phyloP scores from a whole-genome alignment of 1,140 invertebrate species.

The Papilio machaon region DNA sequence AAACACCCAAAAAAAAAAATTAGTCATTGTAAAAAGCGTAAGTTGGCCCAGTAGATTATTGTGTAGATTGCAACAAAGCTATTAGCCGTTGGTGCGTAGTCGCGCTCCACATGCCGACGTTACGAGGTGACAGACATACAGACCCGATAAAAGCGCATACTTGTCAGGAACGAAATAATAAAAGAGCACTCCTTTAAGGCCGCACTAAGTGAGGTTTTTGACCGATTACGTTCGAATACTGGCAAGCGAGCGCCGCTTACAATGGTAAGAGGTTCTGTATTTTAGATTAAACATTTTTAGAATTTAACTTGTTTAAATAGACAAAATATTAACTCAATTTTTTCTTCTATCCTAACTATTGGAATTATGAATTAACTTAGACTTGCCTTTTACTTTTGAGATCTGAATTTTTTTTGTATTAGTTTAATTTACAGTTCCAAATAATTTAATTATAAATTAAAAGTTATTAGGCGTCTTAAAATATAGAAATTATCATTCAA shows the following conservation, averaged over 20 bases:
- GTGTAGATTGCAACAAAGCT: conserved; percentile 34
- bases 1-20: not conserved
- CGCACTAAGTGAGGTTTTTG: conserved; percentile 39
- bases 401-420: too few relatives aligned
- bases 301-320: too few relatives aligned
- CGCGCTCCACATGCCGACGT: conserved; percentile 17
- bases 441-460: too few relatives aligned
- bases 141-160: conserved; percentile 39
- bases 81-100: conserved; percentile 23
- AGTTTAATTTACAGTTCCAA: too few relatives aligned
- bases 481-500: too few relatives aligned
- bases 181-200: conserved; percentile 36
- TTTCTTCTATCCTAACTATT: too few relatives aligned
- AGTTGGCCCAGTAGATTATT: conserved; percentile 27
- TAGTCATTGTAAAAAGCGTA: not conserved
- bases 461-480: too few relatives aligned
- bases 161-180: conserved; percentile 40
- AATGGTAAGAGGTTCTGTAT: conserved; percentile 9
- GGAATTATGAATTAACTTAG: too few relatives aligned
- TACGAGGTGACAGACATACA: conserved; percentile 40
- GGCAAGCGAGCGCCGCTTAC: not conserved
- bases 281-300: not conserved
- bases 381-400: too few relatives aligned
- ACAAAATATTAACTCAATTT: too few relatives aligned
- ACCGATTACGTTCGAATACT: conserved; percentile 32